Evolutionary conservation across 1,140 invertebrate species (phyloP), one percentile per base, ranked within the genome.

Genomic region (Dolichoris vasculosae): DNA sequence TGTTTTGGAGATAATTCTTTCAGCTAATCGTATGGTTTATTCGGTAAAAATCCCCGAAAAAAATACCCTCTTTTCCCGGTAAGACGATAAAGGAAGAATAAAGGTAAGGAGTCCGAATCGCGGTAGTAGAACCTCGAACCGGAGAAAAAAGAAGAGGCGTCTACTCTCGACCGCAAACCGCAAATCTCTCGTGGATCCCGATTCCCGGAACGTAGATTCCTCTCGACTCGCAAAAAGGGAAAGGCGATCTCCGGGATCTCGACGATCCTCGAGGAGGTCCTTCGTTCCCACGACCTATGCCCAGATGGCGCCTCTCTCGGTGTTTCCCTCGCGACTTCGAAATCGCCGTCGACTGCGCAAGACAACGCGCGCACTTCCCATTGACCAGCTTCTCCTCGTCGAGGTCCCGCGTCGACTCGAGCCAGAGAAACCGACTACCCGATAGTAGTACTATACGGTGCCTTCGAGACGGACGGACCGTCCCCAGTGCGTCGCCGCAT

Each of bases 401-500:
- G 30, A 8, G 64, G 38, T 13, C 71, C 26, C 71, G 15, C 71
- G 38, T 67, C 38, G 67, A 23, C 55, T 59, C 20, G 55, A 23
- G 23, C 55, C 2, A 59, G 55, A 86, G 89, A 84, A 79, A 77
- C 87, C 87, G 88, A 86, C 85, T 83, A 88, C 89, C 89, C 91
- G 90, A 8, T 92, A 92, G 92, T 91, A 90, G 92, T 91, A 90
- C 89, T 90, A 90, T 89, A 90, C 90, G 89, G 90, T 91, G 89
- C 89, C 90, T 92, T 91, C 87, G 90, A 90, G 88, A 89, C 89
- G 90, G 89, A 87, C 87, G 89, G 88, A 89, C 85, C 82, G 87
- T 89, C 79, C n/a, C n/a, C 86, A 88, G 91, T 92, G 90, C 86
- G 85, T 89, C 88, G 67, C 15, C 55, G 30, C 32, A 32, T 0